Evolutionary conservation across 2,888 invertebrate genomes (phyloP), one percentile per base, ranked within the genome.

Genomic region (Myopa testacea): DNA sequence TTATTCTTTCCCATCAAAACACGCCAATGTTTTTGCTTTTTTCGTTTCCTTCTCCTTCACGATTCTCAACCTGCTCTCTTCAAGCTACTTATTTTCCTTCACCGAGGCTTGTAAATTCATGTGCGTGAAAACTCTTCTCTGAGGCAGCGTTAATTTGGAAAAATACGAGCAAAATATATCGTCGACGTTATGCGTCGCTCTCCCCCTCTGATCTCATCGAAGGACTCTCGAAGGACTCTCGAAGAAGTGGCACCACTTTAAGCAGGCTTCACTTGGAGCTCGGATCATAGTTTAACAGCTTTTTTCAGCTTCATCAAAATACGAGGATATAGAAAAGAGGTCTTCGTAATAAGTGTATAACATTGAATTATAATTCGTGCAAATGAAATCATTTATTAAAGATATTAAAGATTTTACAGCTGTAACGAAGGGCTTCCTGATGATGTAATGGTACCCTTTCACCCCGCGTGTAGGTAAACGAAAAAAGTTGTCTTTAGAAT

Each of bases 81-180:
- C 5, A 40, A 12, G 14, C 52, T 26, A 6, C 40, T 76, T 19
- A 60, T 19, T 40, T 63, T 7, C 40, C 45, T 10, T 65, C 67
- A 55, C 12, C 75, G 14, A 62, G 63, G 52, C 74, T 65, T 65
- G 34, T 62, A 50, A 73, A 63, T 63, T 73, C 45, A 63, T 50
- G 63, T 62, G 73, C 73, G 34, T 73, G 74, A 74, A 74, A 45
- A 63, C 74, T 50, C 52, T 72, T 45, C 38, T 52, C 37, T 74
- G 52, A 74, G 63, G 74, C 74, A 74, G 63, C 74, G 63, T 65
- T 74, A 74, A 74, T 74, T 74, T 74, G 50, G 63, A 73, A 73
- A 62, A 73, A 62, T 19, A 62, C 62, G 62, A 45, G 45, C 45
- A 45, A 45, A 10, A 45, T 8, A 10, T 2, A 8, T 45, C 26